Conservation (phyloP, 2,888 invertebrate species). For the Pheosia gnoma region DNA sequence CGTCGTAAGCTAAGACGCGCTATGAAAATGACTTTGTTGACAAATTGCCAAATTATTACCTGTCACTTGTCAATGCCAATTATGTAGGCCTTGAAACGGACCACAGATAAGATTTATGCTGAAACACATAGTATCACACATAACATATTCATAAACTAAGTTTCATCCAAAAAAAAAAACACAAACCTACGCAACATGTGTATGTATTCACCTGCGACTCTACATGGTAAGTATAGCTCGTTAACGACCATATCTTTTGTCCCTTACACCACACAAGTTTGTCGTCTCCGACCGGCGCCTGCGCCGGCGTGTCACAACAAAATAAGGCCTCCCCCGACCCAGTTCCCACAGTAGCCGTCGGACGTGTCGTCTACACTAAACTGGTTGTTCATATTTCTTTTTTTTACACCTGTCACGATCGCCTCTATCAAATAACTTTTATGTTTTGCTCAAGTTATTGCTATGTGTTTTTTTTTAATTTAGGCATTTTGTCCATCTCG, state of each 20-base stretch:
- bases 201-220: too few relatives aligned
- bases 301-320: conserved; percentile 67
- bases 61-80: too few relatives aligned
- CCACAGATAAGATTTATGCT: too few relatives aligned
- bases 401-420: conserved; percentile 25
- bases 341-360: conserved; percentile 74
- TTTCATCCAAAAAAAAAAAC: too few relatives aligned
- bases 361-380: conserved; percentile 48
- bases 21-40: too few relatives aligned
- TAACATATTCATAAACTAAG: too few relatives aligned
- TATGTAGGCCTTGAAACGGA: too few relatives aligned
- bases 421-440: conserved; percentile 36
- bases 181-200: too few relatives aligned
- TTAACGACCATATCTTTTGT: conserved; percentile 6
- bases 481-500: neutral
- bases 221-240: too few relatives aligned
- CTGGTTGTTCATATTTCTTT: conserved; percentile 37
- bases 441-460: conserved; percentile 41
- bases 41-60: too few relatives aligned
- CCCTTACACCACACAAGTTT: conserved; percentile 46
- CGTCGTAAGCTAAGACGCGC: too few relatives aligned
- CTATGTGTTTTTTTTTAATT: neutral
- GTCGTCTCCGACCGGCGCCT: conserved; percentile 62
- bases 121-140: too few relatives aligned
- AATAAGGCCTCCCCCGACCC: conserved; percentile 63